These are phyloP conservation scores for Pentamera pediparva DNA, from an alignment of 53 echinoderm and acorn worm species.

Conservation along the genomic window DNA sequence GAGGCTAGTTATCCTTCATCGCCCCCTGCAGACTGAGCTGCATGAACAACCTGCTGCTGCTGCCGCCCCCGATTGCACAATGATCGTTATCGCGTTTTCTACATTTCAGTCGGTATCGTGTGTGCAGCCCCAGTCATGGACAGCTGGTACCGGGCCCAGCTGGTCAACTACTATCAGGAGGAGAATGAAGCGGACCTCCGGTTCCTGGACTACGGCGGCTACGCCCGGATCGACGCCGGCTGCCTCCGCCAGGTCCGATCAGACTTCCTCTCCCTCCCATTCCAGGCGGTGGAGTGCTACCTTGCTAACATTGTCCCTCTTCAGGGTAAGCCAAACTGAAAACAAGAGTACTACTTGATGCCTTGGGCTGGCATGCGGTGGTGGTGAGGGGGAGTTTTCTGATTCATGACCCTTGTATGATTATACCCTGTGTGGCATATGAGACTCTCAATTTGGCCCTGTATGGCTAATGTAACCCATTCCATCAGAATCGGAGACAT, in stretches of 20 bases:
- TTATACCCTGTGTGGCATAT: too few species aligned
- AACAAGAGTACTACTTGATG: too few species aligned
- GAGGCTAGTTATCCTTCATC: slow-evolving; percentile 57
- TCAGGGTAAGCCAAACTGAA: slow-evolving; percentile 44
- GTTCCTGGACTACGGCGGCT: slow-evolving; percentile 94
- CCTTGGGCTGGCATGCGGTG: too few species aligned
- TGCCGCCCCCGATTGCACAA: background rate
- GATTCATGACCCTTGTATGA: too few species aligned
- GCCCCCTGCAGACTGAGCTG: slow-evolving; percentile 47
- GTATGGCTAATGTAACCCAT: too few species aligned
- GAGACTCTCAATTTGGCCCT: too few species aligned
- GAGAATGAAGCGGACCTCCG: slow-evolving; percentile 82
- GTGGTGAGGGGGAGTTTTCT: too few species aligned
- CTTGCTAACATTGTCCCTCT: slow-evolving; percentile 74
- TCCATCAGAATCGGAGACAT: too few species aligned
- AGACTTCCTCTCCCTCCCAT: slow-evolving; percentile 91
- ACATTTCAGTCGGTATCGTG: slow-evolving; percentile 68
- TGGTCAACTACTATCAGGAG: slow-evolving; percentile 69
- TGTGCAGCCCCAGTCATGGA: slow-evolving; percentile 88
- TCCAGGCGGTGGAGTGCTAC: slow-evolving; percentile 96
- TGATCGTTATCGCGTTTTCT: background rate
- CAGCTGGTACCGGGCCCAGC: slow-evolving; percentile 93
- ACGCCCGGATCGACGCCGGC: slow-evolving; percentile 60
- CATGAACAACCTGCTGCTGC: too few species aligned
- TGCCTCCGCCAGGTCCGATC: slow-evolving; percentile 79